These are phyloP conservation scores for Penaeus chinensis DNA, from an alignment of 1,140 invertebrate genomes.

Conservation along the genomic window DNA sequence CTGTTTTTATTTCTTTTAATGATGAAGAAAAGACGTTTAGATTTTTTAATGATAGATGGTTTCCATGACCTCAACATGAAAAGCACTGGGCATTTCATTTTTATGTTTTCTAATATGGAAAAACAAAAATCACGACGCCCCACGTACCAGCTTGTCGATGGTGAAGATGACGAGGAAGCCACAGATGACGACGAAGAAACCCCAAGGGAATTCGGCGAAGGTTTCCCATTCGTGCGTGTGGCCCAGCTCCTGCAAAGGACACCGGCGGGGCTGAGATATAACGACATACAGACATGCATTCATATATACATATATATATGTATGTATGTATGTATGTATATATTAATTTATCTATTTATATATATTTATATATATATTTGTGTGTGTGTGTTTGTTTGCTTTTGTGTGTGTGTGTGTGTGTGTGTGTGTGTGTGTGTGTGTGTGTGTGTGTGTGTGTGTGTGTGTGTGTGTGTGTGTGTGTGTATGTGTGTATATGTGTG, in stretches of 20 bases:
- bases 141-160: constrained; percentile 55
- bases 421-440: background rate
- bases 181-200: constrained; percentile 61
- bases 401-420: too few relatives aligned
- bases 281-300: background rate
- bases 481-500: too few relatives aligned
- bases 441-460: background rate
- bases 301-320: too few relatives aligned
- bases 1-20: background rate
- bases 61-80: too few relatives aligned
- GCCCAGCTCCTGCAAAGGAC: constrained; percentile 36
- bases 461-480: too few relatives aligned
- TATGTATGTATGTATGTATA: too few relatives aligned
- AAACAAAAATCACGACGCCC: too few relatives aligned
- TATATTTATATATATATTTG: background rate
- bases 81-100: too few relatives aligned
- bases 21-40: background rate
- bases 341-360: too few relatives aligned
- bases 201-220: constrained; percentile 62
- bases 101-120: too few relatives aligned
- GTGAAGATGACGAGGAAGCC: constrained; percentile 63
- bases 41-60: too few relatives aligned
- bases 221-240: constrained; percentile 48
- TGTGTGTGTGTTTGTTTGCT: background rate
- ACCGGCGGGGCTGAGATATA: background rate